Evolutionary conservation across 2,888 invertebrate species (phyloP), one percentile per base, ranked within the genome.

Genomic region (Tipula unca): DNA sequence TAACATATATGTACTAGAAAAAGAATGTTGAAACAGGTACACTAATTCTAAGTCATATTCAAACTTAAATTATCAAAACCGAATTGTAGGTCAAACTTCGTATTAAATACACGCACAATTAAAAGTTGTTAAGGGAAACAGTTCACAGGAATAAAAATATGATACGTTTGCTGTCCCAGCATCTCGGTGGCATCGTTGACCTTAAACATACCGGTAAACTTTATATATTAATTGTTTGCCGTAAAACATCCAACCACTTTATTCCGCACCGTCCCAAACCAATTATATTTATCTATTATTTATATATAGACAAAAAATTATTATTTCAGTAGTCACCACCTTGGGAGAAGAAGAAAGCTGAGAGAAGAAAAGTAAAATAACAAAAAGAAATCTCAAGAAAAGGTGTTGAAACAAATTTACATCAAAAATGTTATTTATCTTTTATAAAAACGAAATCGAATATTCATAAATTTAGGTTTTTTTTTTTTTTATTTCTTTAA

Each of bases 321-420:
- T 5, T 54, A n/a, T 54, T 69, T 25, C 69, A 69, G 69, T 69
- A 69, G 69, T 69, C 69, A 69, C 69, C 25, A 69, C 69, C 20
- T 69, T 69, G 69, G 2, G 69, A 69, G 25, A 69, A 20, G 20
- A 25, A 69, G 48, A 17, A 54, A 69, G 25, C 10, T 4, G 25
- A 25, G 25, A 69, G 69, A 69, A 48, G 48, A 48, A 48, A 69
- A 69, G 25, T 17, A 17, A 48, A 48, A 48, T 17, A 48, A 17
- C 17, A 48, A 48, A 17, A 25, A 3, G 1, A 25, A 69, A 25
- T 69, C 25, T 69, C 25, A 25, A 13, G 69, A 25, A 69, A 69
- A 69, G 69, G 69, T 69, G 69, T 69, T 69, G 69, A 69, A 69
- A 69, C 69, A 69, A 69, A 69, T 69, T 69, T 69, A 69, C 69